phyloP scores from a whole-genome alignment of 2,797 vertebrate genomes.

The Sebastiscus tertius region DNA sequence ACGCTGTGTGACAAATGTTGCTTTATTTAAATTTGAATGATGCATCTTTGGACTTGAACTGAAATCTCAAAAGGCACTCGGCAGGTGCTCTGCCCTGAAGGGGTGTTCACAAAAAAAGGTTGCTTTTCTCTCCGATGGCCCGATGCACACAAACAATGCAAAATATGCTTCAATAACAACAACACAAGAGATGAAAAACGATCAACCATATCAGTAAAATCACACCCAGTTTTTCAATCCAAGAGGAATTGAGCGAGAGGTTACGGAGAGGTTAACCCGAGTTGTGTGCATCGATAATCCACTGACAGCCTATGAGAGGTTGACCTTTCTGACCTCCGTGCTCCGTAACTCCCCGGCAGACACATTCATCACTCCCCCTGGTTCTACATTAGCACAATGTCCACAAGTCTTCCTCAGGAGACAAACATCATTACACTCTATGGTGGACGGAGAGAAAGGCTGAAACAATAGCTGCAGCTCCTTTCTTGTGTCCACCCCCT shows the following conservation, averaged over 20 bases:
- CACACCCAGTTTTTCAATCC: background rate
- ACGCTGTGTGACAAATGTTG: conserved; percentile 69
- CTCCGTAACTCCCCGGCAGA: conserved; percentile 70
- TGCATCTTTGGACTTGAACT: conserved; percentile 43
- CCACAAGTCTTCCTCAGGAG: conserved; percentile 52
- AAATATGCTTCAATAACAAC: conserved; percentile 18
- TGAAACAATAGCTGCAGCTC: conserved; percentile 68
- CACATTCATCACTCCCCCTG: conserved; percentile 76
- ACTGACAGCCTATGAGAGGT: conserved; percentile 71
- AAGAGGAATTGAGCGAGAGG: conserved; percentile 59
- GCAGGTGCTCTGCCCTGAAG: conserved; percentile 34
- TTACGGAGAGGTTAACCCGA: conserved; percentile 68
- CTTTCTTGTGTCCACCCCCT: conserved; percentile 30
- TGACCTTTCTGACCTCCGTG: conserved; percentile 72
- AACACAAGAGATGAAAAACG: conserved; percentile 10
- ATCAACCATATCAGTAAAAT: conserved; percentile 11
- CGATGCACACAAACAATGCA: background rate
- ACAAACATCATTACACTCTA: conserved; percentile 52
- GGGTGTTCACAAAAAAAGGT: background rate
- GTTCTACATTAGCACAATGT: conserved; percentile 63
- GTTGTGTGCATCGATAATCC: conserved; percentile 73
- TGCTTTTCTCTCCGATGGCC: background rate
- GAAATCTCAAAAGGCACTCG: conserved; percentile 37
- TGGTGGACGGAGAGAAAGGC: conserved; percentile 21
- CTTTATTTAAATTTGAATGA: conserved; percentile 69